These are phyloP conservation scores for Drosophila aff. DNA, from an alignment of 1,140 invertebrate species.

Conservation along the genomic window DNA sequence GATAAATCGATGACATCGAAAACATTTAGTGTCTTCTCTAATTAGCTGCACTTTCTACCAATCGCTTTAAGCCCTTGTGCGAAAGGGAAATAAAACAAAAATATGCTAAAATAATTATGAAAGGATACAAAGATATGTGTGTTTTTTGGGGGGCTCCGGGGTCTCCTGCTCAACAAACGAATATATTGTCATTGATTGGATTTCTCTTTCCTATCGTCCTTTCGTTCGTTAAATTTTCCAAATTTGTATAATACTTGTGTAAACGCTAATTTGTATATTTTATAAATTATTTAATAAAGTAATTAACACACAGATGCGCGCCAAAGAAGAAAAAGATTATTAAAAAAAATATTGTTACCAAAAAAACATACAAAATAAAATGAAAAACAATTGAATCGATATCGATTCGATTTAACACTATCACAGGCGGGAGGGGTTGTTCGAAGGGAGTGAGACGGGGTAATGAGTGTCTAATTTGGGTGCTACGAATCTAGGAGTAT, in stretches of 20 bases:
- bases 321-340: background rate
- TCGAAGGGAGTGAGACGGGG: slow-evolving; percentile 6
- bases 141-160: slow-evolving; percentile 4
- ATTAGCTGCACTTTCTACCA: slow-evolving; percentile 3
- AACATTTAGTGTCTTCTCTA: background rate
- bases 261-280: slow-evolving; percentile 42
- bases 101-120: background rate
- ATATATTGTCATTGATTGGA: slow-evolving; percentile 57
- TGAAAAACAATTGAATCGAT: slow-evolving; percentile 27
- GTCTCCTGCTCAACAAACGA: slow-evolving; percentile 41
- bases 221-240: slow-evolving; percentile 22
- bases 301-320: slow-evolving; percentile 14
- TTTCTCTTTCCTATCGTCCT: slow-evolving; percentile 1
- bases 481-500: slow-evolving; percentile 1
- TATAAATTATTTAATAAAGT: slow-evolving; percentile 32
- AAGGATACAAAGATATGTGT: slow-evolving; percentile 48
- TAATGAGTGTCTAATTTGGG: slow-evolving; percentile 4
- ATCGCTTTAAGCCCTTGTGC: background rate
- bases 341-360: background rate
- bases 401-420: slow-evolving; percentile 62
- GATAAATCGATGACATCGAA: background rate
- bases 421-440: slow-evolving; percentile 67
- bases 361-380: slow-evolving; percentile 15
- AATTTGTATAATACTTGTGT: slow-evolving; percentile 35
- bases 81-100: background rate